A percentile compares a stretch with the other conserved stretches of the same genome.
These are phyloP conservation scores for Orussus abietinus DNA, from an alignment of 1,140 invertebrate genomes.

Conservation along the genomic window DNA sequence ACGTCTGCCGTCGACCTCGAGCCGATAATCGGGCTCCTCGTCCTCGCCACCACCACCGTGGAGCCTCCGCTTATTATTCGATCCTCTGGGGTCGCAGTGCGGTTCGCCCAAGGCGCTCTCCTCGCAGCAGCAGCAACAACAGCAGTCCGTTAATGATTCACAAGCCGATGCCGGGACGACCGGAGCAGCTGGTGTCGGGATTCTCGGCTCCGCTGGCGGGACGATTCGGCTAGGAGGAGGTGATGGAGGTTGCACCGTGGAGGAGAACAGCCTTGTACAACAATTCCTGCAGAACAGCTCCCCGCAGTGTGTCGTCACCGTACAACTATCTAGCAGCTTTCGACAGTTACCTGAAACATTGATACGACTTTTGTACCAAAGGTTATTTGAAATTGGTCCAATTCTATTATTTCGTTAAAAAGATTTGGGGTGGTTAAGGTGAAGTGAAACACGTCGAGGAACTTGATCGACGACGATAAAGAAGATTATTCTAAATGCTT, in stretches of 20 bases:
- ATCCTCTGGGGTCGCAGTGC: slow-evolving; percentile 10
- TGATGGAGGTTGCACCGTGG: background rate
- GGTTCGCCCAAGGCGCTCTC: slow-evolving; percentile 1
- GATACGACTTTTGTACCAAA: too few species aligned
- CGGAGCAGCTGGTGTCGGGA: background rate
- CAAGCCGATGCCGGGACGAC: slow-evolving; percentile 1
- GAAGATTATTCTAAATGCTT: too few species aligned
- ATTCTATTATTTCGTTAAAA: too few species aligned
- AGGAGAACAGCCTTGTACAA: slow-evolving; percentile 15
- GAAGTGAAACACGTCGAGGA: too few species aligned
- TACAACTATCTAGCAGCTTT: slow-evolving; percentile 35
- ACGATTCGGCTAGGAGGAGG: background rate
- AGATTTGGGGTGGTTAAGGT: too few species aligned
- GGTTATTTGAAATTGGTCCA: slow-evolving; percentile 3
- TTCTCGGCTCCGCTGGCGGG: background rate
- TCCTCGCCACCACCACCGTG: slow-evolving; percentile 22
- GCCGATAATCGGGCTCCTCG: slow-evolving; percentile 8
- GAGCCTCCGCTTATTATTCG: slow-evolving; percentile 20
- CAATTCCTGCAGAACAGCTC: slow-evolving; percentile 44
- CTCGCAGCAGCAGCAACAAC: slow-evolving; percentile 13
- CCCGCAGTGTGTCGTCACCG: slow-evolving; percentile 34
- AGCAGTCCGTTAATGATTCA: slow-evolving; percentile 10
- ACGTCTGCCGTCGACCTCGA: slow-evolving; percentile 9
- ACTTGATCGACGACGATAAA: too few species aligned
- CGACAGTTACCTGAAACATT: slow-evolving; percentile 39